These are phyloP conservation scores for Microtus pennsylvanicus DNA, from an alignment of 2,113 vertebrate genomes.

Conservation along the genomic window DNA sequence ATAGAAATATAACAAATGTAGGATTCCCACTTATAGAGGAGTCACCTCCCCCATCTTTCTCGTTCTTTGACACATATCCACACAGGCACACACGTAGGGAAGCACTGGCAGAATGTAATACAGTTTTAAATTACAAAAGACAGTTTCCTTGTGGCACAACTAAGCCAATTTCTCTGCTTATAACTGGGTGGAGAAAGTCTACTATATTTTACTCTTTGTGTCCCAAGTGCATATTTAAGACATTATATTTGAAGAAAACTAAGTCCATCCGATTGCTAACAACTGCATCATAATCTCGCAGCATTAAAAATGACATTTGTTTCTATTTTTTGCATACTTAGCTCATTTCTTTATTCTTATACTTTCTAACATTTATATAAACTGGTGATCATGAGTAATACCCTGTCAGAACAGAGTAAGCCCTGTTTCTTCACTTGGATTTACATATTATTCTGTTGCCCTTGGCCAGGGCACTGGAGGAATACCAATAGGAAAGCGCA, in stretches of 20 bases:
- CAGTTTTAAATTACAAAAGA: slow-evolving; percentile 18
- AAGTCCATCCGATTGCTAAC: background rate
- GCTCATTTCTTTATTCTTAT: slow-evolving; percentile 30
- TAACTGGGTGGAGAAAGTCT: background rate
- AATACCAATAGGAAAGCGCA: slow-evolving; percentile 69
- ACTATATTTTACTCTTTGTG: background rate
- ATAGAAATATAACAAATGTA: background rate
- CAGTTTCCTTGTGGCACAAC: background rate
- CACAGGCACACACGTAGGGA: background rate
- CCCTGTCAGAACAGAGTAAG: slow-evolving; percentile 60
- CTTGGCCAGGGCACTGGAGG: background rate
- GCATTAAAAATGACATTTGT: slow-evolving; percentile 39
- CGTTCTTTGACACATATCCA: background rate
- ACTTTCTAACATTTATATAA: slow-evolving; percentile 60
- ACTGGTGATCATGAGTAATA: slow-evolving; percentile 63
- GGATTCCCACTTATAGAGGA: background rate
- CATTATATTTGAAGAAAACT: background rate
- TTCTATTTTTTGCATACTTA: slow-evolving; percentile 45
- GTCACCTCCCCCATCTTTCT: background rate
- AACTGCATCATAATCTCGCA: background rate
- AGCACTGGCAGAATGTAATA: background rate
- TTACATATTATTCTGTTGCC: slow-evolving; percentile 55
- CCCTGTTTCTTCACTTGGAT: slow-evolving; percentile 60
- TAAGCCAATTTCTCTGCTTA: background rate
- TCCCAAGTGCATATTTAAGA: background rate